Conservation (phyloP, 2,888 invertebrate species). For the Thereva unica region DNA sequence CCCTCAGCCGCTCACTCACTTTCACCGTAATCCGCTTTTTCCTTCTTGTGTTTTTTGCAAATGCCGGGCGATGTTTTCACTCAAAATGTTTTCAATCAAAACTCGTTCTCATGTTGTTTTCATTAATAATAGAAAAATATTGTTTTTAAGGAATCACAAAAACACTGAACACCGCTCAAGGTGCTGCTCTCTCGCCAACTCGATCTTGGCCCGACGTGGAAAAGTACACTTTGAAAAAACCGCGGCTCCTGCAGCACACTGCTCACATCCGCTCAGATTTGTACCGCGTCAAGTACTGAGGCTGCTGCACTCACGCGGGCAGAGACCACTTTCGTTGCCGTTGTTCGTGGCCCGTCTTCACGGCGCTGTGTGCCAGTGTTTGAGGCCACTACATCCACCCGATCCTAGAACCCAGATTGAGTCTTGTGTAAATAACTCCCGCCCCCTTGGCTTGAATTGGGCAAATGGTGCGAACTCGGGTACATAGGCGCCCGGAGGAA, state of each 20-base stretch:
- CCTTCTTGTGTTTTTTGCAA: slow-evolving; percentile 1
- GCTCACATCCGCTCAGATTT: slow-evolving; percentile 54
- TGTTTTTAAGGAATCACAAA: slow-evolving; percentile 40
- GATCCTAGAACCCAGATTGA: background rate
- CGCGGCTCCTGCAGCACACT: slow-evolving; percentile 7
- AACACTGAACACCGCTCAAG: slow-evolving; percentile 28
- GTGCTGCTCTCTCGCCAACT: background rate
- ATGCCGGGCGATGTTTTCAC: slow-evolving; percentile 37
- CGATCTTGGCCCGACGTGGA: background rate
- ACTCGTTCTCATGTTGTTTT: slow-evolving; percentile 41
- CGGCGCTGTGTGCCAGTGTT: too few species aligned
- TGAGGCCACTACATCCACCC: too few species aligned
- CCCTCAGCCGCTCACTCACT: slow-evolving; percentile 29
- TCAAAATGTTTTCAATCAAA: slow-evolving; percentile 42
- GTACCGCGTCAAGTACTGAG: slow-evolving; percentile 59
- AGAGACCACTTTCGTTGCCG: background rate
- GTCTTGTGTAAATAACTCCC: slow-evolving; percentile 15
- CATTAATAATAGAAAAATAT: slow-evolving; percentile 42
- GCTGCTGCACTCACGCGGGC: background rate
- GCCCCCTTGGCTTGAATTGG: slow-evolving; percentile 13
- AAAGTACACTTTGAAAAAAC: background rate
- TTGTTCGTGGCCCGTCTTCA: too few species aligned
- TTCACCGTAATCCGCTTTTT: slow-evolving; percentile 40
- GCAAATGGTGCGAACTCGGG: slow-evolving; percentile 12
- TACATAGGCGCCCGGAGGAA: slow-evolving; percentile 9